Evolutionary conservation across 2,113 vertebrate genomes (phyloP), one percentile per base, ranked within the genome.

Genomic region (pig (Sus scrofa)): DNA sequence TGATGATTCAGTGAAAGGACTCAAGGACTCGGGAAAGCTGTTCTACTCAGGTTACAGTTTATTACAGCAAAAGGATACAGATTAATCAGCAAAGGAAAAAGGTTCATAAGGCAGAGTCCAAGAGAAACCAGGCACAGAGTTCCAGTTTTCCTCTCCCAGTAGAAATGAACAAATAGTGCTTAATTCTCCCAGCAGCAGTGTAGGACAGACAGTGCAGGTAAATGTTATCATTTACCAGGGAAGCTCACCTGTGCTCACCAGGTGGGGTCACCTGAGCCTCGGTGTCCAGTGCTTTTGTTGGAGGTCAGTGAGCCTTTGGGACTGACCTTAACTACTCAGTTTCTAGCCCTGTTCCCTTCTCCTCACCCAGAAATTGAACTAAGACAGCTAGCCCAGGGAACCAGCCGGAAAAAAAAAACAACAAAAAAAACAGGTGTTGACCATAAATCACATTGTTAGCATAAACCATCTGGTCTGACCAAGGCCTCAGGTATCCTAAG

Each of bases 11-110:
- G 39, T 96, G 60, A 77, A 85, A 85, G 24, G 34, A 87, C 75
- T 90, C 73, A 77, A 65, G 27, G 58, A 87, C 85, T 54, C 70
- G 88, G 67, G 70, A 95, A 92, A 78, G 24, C 15, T 73, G 6
- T 94, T 93, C 18, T 65, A 78, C 34, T 94, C 18, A 24, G 32
- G 60, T 73, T 95, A 73, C 6, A 83, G 62, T 77, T 78, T 75
- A 63, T 96, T 92, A 78, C 8, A 94, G 34, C 88, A 92, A 84
- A 86, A 74, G 34, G 68, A 78, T 88, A 77, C 30, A 89, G 16
- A 81, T 65, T 91, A 77, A 85, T 91, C 37, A 77, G 44, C 65
- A 85, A 65, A 95, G 50, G 74, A 88, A 89, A 79, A 91, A 52
- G 65, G 13, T 30, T 20, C 37, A 12, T 39, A 75, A 52, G 58